Evolutionary conservation across 2,888 invertebrate species (phyloP), one percentile per base, ranked within the genome.

Genomic region (Apeira syringaria): DNA sequence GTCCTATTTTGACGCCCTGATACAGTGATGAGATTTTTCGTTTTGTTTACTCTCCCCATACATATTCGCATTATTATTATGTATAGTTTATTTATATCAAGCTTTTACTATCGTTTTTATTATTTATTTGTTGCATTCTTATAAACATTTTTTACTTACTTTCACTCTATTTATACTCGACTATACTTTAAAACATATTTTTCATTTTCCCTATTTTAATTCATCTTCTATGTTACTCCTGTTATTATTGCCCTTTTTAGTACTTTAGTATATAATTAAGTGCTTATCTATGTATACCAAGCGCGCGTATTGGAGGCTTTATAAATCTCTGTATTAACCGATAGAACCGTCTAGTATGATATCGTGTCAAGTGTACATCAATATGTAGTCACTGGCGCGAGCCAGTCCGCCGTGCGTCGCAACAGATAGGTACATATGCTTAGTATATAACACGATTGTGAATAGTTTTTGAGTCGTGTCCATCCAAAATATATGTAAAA

Each of bases 381-480:
- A 54, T 53, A 45, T 50, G 53, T 53, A 36, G 77, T 78, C 75
- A 80, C 80, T 78, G 80, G 80, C 80, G 83, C 80, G 80, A 80
- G 69, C 75, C 75, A 77, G 71, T 69, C 53, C 50, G 65, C 61
- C 61, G 15, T 4, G n/a, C 15, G 44, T 45, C 35, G 38, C 30
- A 41, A 44, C 53, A 47, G 38, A 51, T 33, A 46, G 39, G 50
- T 29, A 56, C 53, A 55, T 50, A 56, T 56, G 57, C 56, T 57
- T 56, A 48, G 49, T 44, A 57, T 44, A 57, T 53, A 62, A 79
- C 78, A 81, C 81, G 74, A 73, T 70, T 87, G 89, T 89, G 89
- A 89, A 89, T 89, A 89, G 89, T 89, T 89, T 89, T 89, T 89
- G 89, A 89, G 88, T 82, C 77, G 85, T 79, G 80, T 72, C 70